Evolutionary conservation across 2,888 invertebrate species (phyloP).

Genomic region (Iphiclides podalirius): DNA sequence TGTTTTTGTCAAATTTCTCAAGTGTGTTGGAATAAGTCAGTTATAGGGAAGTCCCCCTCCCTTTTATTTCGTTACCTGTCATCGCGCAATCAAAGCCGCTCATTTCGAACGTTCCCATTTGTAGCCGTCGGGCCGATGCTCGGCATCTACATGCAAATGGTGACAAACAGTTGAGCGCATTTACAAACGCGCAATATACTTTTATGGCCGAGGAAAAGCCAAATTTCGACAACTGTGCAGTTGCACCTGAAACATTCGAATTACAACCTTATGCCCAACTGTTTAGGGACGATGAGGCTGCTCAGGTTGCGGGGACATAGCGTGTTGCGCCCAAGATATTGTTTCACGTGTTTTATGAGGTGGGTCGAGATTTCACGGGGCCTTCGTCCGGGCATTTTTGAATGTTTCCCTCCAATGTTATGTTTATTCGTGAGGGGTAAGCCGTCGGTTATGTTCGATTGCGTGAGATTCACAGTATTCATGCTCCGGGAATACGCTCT

Average conservation of each 20-base stretch:
- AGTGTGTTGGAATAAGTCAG: too few relatives aligned
- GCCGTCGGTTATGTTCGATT: conserved; percentile 48
- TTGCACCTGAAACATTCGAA: conserved; percentile 25
- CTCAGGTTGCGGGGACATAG: conserved; percentile 22
- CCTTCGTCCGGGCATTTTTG: conserved; percentile 59
- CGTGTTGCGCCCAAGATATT: conserved; percentile 57
- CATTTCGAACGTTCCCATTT: conserved; percentile 21
- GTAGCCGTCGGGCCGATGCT: conserved; percentile 22
- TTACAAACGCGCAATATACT: conserved; percentile 78
- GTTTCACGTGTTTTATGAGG: conserved; percentile 79
- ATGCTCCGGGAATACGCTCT: conserved; percentile 42
- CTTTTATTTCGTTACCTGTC: conserved; percentile 24
- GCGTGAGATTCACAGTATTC: conserved; percentile 50
- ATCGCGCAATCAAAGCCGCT: conserved; percentile 23
- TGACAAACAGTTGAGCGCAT: conserved; percentile 73
- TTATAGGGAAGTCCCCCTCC: not conserved
- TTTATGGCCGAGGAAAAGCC: conserved; percentile 73
- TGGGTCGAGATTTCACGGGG: conserved; percentile 71
- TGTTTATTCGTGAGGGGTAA: conserved; percentile 50
- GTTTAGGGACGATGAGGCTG: conserved; percentile 24
- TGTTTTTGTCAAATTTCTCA: too few relatives aligned
- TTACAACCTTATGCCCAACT: conserved; percentile 30
- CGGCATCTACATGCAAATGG: conserved; percentile 74
- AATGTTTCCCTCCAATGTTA: conserved; percentile 53
- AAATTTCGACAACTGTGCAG: conserved; percentile 42